These are phyloP conservation scores for Lutraria lutraria DNA, from an alignment of 2,888 invertebrate species.

Conservation along the genomic window DNA sequence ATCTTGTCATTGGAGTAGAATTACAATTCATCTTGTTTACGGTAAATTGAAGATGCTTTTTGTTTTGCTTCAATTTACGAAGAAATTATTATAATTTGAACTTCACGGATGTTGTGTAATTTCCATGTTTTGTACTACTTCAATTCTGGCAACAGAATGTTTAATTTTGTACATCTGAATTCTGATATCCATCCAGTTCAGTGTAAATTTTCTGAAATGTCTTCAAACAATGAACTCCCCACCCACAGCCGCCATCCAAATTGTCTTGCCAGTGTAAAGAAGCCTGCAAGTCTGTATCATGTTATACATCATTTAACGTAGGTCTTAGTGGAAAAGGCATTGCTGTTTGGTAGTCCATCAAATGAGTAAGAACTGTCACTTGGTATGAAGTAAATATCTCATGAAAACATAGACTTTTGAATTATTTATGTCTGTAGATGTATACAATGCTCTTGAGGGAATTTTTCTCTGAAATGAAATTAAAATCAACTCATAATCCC, in stretches of 20 bases:
- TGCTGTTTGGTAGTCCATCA: conserved; percentile 14
- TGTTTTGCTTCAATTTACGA: neutral
- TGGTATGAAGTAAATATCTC: neutral
- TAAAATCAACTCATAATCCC: neutral
- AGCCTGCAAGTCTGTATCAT: neutral
- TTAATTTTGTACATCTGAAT: no score
- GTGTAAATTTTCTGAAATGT: no score
- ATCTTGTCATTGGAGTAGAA: neutral
- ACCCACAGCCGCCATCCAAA: no score
- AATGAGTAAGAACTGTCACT: conserved; percentile 2
- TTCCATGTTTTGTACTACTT: neutral
- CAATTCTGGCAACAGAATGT: neutral
- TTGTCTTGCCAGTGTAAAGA: no score
- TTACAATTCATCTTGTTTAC: neutral
- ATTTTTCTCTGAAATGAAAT: neutral
- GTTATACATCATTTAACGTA: neutral
- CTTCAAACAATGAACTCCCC: no score
- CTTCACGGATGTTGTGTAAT: neutral
- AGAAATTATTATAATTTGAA: neutral
- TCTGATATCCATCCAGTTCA: no score
- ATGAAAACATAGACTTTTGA: conserved; percentile 3
- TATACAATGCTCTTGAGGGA: neutral
- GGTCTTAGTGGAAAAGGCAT: conserved; percentile 11
- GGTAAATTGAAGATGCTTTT: neutral
- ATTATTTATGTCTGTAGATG: conserved; percentile 7